Evolutionary conservation across 2,797 vertebrate genomes (phyloP).

Genomic region (Tinamus major): DNA sequence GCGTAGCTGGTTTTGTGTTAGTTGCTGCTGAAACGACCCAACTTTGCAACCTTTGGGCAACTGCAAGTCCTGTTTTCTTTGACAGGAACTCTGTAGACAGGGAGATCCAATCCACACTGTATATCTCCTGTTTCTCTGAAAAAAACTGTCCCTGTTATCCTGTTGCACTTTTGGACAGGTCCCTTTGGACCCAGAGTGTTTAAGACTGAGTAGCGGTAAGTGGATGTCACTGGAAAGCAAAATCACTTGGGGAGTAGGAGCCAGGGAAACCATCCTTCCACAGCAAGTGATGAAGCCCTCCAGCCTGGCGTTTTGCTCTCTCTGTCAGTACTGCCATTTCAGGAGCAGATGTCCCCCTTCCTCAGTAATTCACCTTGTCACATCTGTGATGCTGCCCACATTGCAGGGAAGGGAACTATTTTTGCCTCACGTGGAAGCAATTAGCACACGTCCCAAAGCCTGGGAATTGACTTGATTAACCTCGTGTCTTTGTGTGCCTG

Average conservation of each 20-base stretch:
- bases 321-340: background rate
- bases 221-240: too few relatives aligned
- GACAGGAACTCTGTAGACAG: background rate
- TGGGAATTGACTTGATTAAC: background rate
- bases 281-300: background rate
- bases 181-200: background rate
- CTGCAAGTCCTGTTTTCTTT: background rate
- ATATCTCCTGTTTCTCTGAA: background rate
- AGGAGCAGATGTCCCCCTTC: background rate
- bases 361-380: background rate
- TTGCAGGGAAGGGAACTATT: background rate
- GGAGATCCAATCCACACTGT: rapidly evolving
- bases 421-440: background rate
- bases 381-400: background rate
- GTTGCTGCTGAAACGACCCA: background rate
- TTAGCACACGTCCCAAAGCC: background rate
- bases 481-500: background rate
- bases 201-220: background rate
- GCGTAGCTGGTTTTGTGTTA: background rate
- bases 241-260: too few relatives aligned
- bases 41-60: background rate
- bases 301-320: background rate
- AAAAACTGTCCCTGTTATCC: background rate
- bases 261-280: background rate
- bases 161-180: background rate